Base-by-base conservation (phyloP, 2,797 vertebrate species). In the Adrianichthys oophorus region DNA sequence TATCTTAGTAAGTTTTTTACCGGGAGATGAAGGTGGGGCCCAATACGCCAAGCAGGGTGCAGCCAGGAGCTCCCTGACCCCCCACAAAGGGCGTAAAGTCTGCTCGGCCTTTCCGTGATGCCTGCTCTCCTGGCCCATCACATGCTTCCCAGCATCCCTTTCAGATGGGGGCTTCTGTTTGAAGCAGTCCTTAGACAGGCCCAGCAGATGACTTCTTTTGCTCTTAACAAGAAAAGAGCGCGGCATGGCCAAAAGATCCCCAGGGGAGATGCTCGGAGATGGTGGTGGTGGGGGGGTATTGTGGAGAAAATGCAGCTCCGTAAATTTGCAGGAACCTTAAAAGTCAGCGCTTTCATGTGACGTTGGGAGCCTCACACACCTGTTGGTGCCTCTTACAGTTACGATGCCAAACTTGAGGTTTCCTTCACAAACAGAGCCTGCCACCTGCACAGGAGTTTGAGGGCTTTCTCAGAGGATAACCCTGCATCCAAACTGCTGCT, bases 201-300 rank as follows among this genome's bases (percentile, higher is more conserved):
- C 51, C 3, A 67, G 21, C 0, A 56, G 61, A 52, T 82, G 71
- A 52, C 66, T 73, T 72, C 72, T 82, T 74, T 87, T 93, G 45
- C 80, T 86, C 78, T 72, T 90, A 68, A 93, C 90, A n/a, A 93
- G 87, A 80, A 93, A 92, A 0, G 92, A 92, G 7, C 90, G 89
- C 6, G 91, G 92, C 92, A 92, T 92, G 46, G 62, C 52, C 40
- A 47, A 17, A 8, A 1, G n/a, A 15, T 1, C 40, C 47, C 50
- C 59, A 64, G 15, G 29, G 24, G 43, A 43, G 48, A 7, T 17
- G 60, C 55, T 8, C 18, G 24, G n/a, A 47, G 45, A 59, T 0
- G 6, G 17, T 4, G 16, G 52, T 8, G 4, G 10, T 10, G 32
- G 29, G 10, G 32, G 32, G 29, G 29, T 2, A 26, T 26, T 26